Conservation (phyloP, 2,797 vertebrate genomes). For the Clarias pachynema region DNA sequence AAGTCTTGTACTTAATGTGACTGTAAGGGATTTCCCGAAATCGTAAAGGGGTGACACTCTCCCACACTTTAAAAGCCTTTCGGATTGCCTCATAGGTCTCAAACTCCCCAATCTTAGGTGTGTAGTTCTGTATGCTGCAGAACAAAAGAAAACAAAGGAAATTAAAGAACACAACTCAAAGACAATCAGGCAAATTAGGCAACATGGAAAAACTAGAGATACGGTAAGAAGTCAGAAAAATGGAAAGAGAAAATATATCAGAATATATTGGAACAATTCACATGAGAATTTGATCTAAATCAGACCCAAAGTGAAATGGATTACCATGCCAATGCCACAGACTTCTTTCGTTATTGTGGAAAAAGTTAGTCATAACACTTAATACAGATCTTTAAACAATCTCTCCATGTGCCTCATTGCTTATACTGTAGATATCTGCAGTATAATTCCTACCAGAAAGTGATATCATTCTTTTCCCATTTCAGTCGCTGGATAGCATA, state of each 20-base stretch:
- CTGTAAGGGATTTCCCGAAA: conserved; percentile 89
- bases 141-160: conserved; percentile 20
- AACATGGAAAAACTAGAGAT: conserved; percentile 10
- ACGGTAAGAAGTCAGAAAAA: background rate
- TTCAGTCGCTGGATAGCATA: conserved; percentile 90
- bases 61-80: conserved; percentile 87
- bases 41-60: conserved; percentile 80
- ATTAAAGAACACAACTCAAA: conserved; percentile 7
- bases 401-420: background rate
- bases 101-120: conserved; percentile 88
- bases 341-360: conserved; percentile 38
- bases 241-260: background rate
- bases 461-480: conserved; percentile 86
- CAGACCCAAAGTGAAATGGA: background rate
- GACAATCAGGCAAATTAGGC: conserved; percentile 39
- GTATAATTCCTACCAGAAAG: conserved; percentile 81
- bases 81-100: conserved; percentile 86
- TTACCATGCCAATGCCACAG: background rate
- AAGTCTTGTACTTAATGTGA: conserved; percentile 80
- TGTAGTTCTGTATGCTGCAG: conserved; percentile 92
- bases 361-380: background rate
- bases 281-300: background rate
- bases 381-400: background rate
- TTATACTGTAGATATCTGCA: background rate
- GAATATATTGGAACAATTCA: background rate